phyloP scores from a whole-genome alignment of 2,888 invertebrate genomes.

The Patella depressa region DNA sequence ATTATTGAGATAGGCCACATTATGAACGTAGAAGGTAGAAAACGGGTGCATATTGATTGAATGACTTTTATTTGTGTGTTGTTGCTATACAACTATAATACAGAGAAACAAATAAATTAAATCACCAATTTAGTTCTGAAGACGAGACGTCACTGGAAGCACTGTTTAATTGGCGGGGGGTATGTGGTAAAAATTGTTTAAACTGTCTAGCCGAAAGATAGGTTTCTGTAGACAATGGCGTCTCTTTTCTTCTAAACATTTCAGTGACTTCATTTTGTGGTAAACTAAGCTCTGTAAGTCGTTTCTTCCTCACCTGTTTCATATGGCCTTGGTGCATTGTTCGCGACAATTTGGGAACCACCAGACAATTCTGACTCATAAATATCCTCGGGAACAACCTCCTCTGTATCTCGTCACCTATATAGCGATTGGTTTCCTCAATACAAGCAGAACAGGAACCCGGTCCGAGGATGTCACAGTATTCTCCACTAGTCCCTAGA shows the following conservation, averaged over 20 bases:
- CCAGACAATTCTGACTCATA: conserved; percentile 34
- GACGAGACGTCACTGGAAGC: too few relatives aligned
- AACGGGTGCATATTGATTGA: too few relatives aligned
- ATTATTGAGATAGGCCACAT: too few relatives aligned
- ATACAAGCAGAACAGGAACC: conserved; percentile 55
- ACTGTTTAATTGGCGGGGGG: too few relatives aligned
- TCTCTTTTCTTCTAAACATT: neutral
- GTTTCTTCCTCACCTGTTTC: conserved; percentile 42
- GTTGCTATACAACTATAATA: too few relatives aligned
- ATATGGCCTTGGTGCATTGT: conserved; percentile 46
- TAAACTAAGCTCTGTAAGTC: conserved; percentile 44
- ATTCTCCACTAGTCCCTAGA: conserved; percentile 36
- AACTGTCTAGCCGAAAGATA: neutral
- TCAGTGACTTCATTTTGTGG: conserved; percentile 26
- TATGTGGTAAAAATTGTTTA: too few relatives aligned
- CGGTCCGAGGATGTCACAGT: conserved; percentile 58
- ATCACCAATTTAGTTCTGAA: too few relatives aligned
- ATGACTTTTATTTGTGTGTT: too few relatives aligned
- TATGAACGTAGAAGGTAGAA: too few relatives aligned
- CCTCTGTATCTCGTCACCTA: conserved; percentile 54
- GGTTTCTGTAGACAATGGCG: neutral
- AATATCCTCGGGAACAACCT: conserved; percentile 53
- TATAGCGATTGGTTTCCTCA: conserved; percentile 53
- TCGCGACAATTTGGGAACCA: conserved; percentile 25
- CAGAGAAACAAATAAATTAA: too few relatives aligned